Evolutionary conservation across 2,113 vertebrate genomes (phyloP).

Genomic region (Oostethus manadensis): DNA sequence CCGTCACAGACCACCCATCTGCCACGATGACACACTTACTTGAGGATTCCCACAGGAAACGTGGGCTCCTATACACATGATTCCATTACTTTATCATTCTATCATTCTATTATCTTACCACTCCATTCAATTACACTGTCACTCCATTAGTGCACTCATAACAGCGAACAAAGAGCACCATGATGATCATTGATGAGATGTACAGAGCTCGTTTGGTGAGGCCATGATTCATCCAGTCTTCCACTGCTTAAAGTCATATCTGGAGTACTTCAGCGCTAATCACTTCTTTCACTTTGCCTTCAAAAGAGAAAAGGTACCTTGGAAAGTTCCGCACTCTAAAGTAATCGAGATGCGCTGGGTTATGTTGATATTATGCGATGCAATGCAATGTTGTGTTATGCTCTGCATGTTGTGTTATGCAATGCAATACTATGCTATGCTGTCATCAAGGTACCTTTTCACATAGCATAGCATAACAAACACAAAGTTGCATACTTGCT

Average conservation of each 20-base stretch:
- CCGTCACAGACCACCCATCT: slow-evolving; percentile 63
- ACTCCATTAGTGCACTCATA: slow-evolving; percentile 67
- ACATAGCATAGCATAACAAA: too few species aligned
- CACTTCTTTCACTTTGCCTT: slow-evolving; percentile 9
- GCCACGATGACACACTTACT: slow-evolving; percentile 70
- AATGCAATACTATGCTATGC: too few species aligned
- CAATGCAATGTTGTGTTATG: too few species aligned
- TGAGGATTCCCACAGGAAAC: slow-evolving; percentile 58
- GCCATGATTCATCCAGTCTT: slow-evolving; percentile 39
- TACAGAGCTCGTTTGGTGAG: slow-evolving; percentile 30
- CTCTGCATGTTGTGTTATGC: too few species aligned
- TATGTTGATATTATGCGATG: too few species aligned
- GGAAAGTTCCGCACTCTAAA: neutral
- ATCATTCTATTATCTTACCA: slow-evolving; percentile 66
- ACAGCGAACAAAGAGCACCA: slow-evolving; percentile 58
- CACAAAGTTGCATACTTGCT: too few species aligned
- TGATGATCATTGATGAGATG: slow-evolving; percentile 65
- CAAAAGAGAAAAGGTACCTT: slow-evolving; percentile 8
- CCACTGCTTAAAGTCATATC: neutral
- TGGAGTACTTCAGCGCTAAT: slow-evolving; percentile 9
- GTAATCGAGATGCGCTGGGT: too few species aligned
- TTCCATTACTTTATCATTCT: slow-evolving; percentile 66
- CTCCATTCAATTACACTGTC: slow-evolving; percentile 67
- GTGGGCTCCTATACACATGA: slow-evolving; percentile 37
- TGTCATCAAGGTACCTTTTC: too few species aligned